These are phyloP conservation scores for Oedothorax gibbosus DNA, from an alignment of 1,140 invertebrate genomes.

Conservation along the genomic window DNA sequence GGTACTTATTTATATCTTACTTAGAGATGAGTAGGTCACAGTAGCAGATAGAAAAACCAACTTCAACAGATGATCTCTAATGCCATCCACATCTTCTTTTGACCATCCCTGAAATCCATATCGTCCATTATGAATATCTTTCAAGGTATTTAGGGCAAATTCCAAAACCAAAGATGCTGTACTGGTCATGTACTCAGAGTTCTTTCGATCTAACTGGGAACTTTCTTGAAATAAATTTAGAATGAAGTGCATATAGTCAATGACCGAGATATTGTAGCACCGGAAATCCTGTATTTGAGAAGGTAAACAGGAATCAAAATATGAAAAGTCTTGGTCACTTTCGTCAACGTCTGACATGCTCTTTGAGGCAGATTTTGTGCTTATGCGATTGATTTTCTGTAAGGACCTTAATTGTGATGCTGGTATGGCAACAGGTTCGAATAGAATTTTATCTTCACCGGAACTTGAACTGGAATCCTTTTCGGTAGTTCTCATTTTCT, in stretches of 20 bases:
- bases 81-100: constrained; percentile 9
- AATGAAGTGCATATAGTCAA: constrained; percentile 42
- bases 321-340: constrained; percentile 18
- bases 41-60: constrained; percentile 40
- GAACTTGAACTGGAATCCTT: constrained; percentile 33
- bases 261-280: constrained; percentile 37
- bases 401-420: constrained; percentile 27
- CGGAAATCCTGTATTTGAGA: not conserved
- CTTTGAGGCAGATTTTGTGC: not conserved
- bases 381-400: constrained; percentile 3
- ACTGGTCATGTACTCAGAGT: not conserved
- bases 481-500: constrained; percentile 20
- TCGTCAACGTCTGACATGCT: constrained; percentile 32
- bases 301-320: not conserved
- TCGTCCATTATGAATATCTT: constrained; percentile 29
- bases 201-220: constrained; percentile 16
- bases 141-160: constrained; percentile 30
- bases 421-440: constrained; percentile 33
- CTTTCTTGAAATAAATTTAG: constrained; percentile 49
- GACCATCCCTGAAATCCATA: constrained; percentile 28
- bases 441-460: constrained; percentile 26
- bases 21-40: constrained; percentile 14
- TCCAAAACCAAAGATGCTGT: constrained; percentile 34
- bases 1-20: too few species aligned
- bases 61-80: constrained; percentile 24